Evolutionary conservation across 2,113 vertebrate species (phyloP), one percentile per base, ranked within the genome.

Genomic region (Corvus moneduloides): DNA sequence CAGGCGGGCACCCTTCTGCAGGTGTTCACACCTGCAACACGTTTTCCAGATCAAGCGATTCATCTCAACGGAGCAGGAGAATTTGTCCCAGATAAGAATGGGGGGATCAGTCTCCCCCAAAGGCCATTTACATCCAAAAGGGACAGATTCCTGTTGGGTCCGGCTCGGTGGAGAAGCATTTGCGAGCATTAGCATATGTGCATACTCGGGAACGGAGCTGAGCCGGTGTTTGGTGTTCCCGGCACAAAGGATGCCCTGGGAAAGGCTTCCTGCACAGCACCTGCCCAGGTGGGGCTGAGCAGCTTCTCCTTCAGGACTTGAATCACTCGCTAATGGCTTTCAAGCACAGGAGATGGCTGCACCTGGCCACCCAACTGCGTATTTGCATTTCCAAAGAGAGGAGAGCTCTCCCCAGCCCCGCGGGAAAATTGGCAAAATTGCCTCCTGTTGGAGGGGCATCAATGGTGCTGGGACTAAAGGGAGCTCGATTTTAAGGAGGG

Each of bases 371-470:
- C 48, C 89, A 37, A 22, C 20, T 6, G 61, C 20, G 2, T 3
- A 41, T 94, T 81, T 93, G 93, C 95, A 94, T 93, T 78, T 89
- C 73, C 48, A 95, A 92, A 39, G 74, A 22, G 24, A 71, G 44
- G 15, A 49, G 48, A 82, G 28, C 59, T 74, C 43, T 86, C 51
- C 52, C 20, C 33, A 58, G 68, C 79, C 92, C 79, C 4, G 52
- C 56, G 68, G 80, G 72, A 52, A 37, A 30, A 87, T 1, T 2
- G 18, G 16, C 17, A 46, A 30, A 92, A 74, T 84, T 62, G 33
- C 30, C 35, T 77, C 11, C 43, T 19, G 6, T 51, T 41, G 46
- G 26, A 63, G 41, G 17, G 26, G 6, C 10, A 15, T 51, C 41
- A 6, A 1, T 10, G 51, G 21, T 19, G 33, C 26, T 39, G 33